Conservation (phyloP, 2,113 vertebrate species). For the Lasiurus borealis region DNA sequence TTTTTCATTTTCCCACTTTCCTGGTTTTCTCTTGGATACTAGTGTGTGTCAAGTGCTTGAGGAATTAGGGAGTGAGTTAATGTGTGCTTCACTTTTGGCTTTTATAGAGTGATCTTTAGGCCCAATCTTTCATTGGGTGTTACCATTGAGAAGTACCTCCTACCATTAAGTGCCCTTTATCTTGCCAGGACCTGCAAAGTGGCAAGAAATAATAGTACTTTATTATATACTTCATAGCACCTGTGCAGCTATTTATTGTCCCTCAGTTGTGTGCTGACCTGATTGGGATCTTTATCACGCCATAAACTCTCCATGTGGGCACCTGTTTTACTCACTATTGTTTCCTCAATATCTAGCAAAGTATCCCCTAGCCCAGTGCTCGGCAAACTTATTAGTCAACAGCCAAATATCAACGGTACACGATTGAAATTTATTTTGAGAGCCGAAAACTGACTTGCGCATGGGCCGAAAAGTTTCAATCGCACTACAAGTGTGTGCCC, state of each 20-base stretch:
- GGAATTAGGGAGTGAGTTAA: constrained; percentile 4
- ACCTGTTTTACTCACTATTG: background rate
- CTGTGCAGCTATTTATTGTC: background rate
- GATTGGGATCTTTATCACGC: background rate
- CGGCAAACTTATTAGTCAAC: no score
- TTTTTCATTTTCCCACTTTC: background rate
- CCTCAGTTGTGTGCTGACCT: background rate
- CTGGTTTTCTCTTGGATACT: background rate
- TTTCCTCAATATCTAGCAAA: background rate
- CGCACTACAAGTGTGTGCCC: no score
- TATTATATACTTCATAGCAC: background rate
- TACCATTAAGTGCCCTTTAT: background rate
- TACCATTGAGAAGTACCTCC: constrained; percentile 46
- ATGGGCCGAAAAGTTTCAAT: no score
- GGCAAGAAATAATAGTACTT: background rate
- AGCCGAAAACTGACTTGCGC: no score
- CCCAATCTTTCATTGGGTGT: background rate
- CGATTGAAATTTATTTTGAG: no score
- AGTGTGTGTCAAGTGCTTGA: background rate
- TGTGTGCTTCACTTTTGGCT: background rate
- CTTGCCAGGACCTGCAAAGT: constrained; percentile 24
- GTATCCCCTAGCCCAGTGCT: background rate
- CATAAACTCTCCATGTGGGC: background rate
- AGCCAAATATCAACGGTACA: no score
- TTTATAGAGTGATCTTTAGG: background rate